Evolutionary conservation across 1,140 invertebrate species (phyloP), one percentile per base, ranked within the genome.

Genomic region (Drosophila equinoxialis): DNA sequence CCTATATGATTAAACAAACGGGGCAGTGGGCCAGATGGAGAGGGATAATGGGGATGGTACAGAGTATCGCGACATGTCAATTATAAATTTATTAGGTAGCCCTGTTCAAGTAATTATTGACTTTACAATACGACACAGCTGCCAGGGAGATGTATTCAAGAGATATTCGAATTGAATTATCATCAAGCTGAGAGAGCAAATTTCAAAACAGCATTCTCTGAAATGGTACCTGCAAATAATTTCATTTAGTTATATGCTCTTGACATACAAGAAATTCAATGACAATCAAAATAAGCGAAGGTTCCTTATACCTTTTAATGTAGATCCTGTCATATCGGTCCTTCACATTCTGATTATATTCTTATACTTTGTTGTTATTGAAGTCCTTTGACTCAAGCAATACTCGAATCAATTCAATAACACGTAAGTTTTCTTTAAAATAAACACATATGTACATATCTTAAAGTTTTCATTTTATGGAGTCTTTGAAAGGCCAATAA

Each of bases 21-120:
- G 4, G 14, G 17, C 14, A 8, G 17, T 3, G 33, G 13, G 14
- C n/a, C n/a, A 41, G 2, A n/a, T 11, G 11, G 14, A 13, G 7
- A 33, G 23, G 57, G 14, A 42, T 4, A n/a, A n/a, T n/a, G 54
- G 26, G 33, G 7, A 10, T 10, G 55, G 33, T 1, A 59, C 17
- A 4, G 10, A 39, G 37, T 39, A 39, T 58, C 33, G 35, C 30
- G 33, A 37, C 57, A 37, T 59, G 57, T 39, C 57, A 59, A 59
- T 59, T 59, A 59, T 37, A 39, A 39, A 59, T 59, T 59, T 59
- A 59, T 59, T 59, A 59, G 57, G 33, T 37, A 39, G 17, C 30
- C 35, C 11, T 37, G 33, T 35, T 17, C n/a, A 33, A 33, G 33
- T 37, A 35, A 14, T 58, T 58, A 35, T 35, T 58, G 57, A 51